Conservation (phyloP, 2,888 invertebrate genomes). For the Heliconius hortense region DNA sequence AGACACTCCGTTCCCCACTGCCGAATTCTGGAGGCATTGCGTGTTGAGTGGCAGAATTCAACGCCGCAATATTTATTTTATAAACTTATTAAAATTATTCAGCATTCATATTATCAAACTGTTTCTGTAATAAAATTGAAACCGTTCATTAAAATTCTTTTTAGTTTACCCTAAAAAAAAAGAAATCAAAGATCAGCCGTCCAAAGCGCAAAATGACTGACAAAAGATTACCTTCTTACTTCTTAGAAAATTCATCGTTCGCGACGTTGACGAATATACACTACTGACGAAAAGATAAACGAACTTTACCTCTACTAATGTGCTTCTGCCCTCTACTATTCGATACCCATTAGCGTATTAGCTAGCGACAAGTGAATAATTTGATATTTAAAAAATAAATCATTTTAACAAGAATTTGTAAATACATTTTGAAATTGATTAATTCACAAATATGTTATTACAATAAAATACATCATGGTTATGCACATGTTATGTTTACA, state of each 20-base stretch:
- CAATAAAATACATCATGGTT: background rate
- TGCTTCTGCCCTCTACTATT: background rate
- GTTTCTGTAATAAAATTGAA: background rate
- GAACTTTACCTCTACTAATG: conserved; percentile 10
- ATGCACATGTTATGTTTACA: background rate
- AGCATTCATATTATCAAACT: background rate
- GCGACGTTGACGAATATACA: conserved; percentile 34
- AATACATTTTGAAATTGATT: background rate
- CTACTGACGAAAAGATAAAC: conserved; percentile 21
- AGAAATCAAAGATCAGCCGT: conserved; percentile 12
- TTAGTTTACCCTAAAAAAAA: conserved; percentile 6
- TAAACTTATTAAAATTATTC: too few relatives aligned
- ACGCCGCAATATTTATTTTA: too few relatives aligned
- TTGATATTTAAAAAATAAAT: background rate
- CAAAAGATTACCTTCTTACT: conserved; percentile 26
- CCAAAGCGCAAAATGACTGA: conserved; percentile 21
- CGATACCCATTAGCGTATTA: background rate
- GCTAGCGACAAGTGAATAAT: background rate
- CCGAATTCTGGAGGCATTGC: too few relatives aligned
- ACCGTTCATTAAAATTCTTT: background rate
- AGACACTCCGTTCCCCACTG: too few relatives aligned
- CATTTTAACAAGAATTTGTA: background rate
- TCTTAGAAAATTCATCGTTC: conserved; percentile 33
- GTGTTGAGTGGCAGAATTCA: too few relatives aligned
- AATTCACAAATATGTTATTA: background rate